Base-by-base conservation (phyloP, 2,888 invertebrate genomes). In the Thysanoteuthis rhombus region DNA sequence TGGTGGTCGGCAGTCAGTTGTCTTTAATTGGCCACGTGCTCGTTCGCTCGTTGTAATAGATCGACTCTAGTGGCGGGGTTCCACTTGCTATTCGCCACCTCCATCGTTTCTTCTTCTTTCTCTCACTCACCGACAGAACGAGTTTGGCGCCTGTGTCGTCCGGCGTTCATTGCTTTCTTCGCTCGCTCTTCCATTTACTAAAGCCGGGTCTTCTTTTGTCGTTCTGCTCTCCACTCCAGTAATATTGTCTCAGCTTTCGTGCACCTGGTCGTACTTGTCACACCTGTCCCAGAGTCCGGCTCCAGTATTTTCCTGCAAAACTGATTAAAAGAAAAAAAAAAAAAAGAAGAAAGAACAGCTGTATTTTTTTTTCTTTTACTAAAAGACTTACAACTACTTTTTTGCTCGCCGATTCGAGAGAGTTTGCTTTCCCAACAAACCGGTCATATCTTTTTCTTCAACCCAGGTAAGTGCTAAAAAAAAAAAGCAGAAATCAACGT, bases 1-100 rank as follows among this genome's bases (percentile, higher is more conserved):
- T 75, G 75, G 75, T 75, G n/a, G 75, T 75, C n/a, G 75, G 75
- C 75, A n/a, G 75, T 75, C 75, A n/a, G 75, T 75, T 75, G 75
- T 36, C 75, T 75, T 75, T 75, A 75, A 75, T 75, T 75, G 75
- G 75, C 75, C 75, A 75, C 75, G 75, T 75, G 75, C n/a, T 75
- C 75, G 75, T 36, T 75, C 75, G 75, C 75, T 75, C n/a, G 75
- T 75, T 32, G 58, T 25, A 58, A 58, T 28, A 32, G 58, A 58
- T 58, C 58, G 58, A 58, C 75, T 75, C 75, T 75, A n/a, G 75
- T 75, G 75, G 75, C 75, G 75, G 75, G 75, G 36, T 75, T 75
- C 75, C 75, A 36, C 75, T 75, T n/a, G 75, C 16, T 19, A 75
- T 75, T 75, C 75, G n/a, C 75, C n/a, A n/a, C n/a, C 36, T n/a